Conservation (phyloP, 2,113 vertebrate species). For the Climacteris rufus region DNA sequence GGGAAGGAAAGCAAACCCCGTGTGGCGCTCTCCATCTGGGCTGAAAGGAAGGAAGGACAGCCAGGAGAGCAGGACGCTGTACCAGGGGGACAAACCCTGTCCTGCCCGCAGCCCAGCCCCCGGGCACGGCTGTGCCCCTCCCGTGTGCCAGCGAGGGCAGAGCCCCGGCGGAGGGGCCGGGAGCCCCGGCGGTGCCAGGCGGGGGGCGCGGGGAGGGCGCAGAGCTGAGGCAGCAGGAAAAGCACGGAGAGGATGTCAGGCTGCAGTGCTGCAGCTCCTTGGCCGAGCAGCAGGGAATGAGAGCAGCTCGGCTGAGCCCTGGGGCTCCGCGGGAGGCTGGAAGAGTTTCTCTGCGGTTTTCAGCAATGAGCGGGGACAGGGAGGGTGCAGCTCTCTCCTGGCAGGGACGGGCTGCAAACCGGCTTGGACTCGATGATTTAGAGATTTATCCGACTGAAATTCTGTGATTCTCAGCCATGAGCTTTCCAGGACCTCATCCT, state of each 20-base stretch:
- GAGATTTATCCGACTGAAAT: background rate
- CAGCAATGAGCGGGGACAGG: background rate
- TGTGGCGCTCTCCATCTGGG: conserved; percentile 28
- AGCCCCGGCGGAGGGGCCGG: too few relatives aligned
- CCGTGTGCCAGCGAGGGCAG: too few relatives aligned
- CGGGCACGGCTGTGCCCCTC: rapidly evolving
- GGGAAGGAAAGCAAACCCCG: conserved; percentile 18
- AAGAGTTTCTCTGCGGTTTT: rapidly evolving
- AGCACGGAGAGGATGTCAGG: background rate
- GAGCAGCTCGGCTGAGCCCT: background rate
- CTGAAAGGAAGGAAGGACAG: conserved; percentile 11
- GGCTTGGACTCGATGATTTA: background rate
- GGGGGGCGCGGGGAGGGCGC: background rate
- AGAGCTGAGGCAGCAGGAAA: background rate
- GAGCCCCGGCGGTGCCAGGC: rapidly evolving
- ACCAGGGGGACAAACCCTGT: background rate
- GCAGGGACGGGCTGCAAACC: background rate
- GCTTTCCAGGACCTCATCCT: background rate
- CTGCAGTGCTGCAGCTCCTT: background rate
- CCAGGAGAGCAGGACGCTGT: background rate
- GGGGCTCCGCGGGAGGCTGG: background rate
- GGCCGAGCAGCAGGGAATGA: background rate
- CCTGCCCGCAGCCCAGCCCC: background rate
- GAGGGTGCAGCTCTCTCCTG: background rate
- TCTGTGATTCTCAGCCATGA: background rate